phyloP scores from a whole-genome alignment of 2,113 vertebrate genomes.

The Myotis lucifugus region DNA sequence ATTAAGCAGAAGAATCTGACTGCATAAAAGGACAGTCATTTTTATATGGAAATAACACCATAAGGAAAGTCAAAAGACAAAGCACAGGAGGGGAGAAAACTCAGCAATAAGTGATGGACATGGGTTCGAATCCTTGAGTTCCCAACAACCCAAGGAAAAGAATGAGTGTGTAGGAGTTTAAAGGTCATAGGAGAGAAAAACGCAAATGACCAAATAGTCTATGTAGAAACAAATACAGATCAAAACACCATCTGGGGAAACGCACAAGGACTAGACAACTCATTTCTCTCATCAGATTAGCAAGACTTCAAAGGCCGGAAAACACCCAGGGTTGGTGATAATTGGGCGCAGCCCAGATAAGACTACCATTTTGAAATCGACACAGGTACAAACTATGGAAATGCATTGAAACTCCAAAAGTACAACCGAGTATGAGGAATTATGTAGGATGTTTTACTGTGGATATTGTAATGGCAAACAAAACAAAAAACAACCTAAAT shows the following conservation, averaged over 20 bases:
- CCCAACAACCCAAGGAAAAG: not conserved
- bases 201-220: not conserved
- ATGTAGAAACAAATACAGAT: not conserved
- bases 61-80: not conserved
- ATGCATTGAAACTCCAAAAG: not conserved
- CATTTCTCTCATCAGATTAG: not conserved
- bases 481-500: not conserved
- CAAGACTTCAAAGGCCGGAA: not conserved
- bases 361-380: not conserved
- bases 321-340: fast-evolving
- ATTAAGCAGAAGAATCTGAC: not conserved
- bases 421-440: fast-evolving
- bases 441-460: not conserved
- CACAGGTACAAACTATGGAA: not conserved
- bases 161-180: not conserved
- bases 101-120: not conserved
- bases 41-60: not conserved
- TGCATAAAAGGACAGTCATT: not conserved
- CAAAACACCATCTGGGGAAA: not conserved
- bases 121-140: not conserved
- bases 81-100: not conserved
- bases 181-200: not conserved
- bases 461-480: not conserved
- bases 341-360: not conserved
- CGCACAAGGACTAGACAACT: not conserved